Evolutionary conservation across 2,888 invertebrate species (phyloP).

Genomic region (Dendrolimus pini): DNA sequence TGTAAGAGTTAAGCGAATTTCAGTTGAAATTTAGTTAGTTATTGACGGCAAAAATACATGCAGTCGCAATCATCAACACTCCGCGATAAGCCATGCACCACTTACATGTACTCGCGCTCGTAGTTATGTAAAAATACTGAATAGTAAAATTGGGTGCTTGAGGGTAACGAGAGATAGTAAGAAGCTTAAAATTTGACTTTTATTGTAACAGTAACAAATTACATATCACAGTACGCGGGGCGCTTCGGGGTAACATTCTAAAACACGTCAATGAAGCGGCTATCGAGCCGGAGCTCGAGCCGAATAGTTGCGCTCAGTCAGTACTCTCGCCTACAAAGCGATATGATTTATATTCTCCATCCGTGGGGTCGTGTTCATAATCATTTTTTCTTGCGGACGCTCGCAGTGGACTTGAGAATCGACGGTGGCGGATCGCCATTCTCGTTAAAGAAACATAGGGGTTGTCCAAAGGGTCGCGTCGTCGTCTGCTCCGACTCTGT

Average conservation of each 20-base stretch:
- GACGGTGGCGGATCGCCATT: conserved; percentile 73
- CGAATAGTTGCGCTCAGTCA: conserved; percentile 48
- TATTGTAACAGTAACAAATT: conserved; percentile 75
- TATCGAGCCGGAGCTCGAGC: conserved; percentile 37
- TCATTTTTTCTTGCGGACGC: conserved; percentile 74
- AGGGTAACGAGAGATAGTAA: conserved; percentile 52
- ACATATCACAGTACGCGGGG: conserved; percentile 77
- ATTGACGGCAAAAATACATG: conserved; percentile 57
- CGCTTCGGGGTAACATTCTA: conserved; percentile 64
- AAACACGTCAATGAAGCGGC: conserved; percentile 50
- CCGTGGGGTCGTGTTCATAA: conserved; percentile 32
- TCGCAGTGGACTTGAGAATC: conserved; percentile 69
- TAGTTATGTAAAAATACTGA: conserved; percentile 36
- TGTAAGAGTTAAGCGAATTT: conserved; percentile 27
- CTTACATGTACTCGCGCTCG: conserved; percentile 56
- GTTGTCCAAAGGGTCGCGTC: conserved; percentile 86
- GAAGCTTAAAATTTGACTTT: conserved; percentile 54
- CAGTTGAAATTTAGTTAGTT: conserved; percentile 22
- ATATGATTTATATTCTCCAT: conserved; percentile 39
- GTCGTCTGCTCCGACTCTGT: conserved; percentile 76
- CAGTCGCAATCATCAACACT: conserved; percentile 59
- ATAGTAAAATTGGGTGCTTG: conserved; percentile 39
- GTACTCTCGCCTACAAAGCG: conserved; percentile 46
- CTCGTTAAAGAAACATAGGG: conserved; percentile 81
- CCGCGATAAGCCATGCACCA: conserved; percentile 71